These are phyloP conservation scores for Silurus asotus DNA, from an alignment of 2,113 vertebrate species.

Conservation along the genomic window DNA sequence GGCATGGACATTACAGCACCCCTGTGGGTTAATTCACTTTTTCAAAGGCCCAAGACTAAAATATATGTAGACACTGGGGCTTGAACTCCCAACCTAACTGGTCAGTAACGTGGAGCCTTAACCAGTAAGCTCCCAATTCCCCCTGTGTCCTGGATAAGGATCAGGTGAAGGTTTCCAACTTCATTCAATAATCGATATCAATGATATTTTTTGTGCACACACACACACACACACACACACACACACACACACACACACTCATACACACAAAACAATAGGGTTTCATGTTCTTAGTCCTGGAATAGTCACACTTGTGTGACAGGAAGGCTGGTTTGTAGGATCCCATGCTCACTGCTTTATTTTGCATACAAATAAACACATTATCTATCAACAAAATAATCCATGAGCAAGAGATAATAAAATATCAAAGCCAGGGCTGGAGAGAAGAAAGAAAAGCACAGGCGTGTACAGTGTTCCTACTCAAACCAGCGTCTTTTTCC, in stretches of 20 bases:
- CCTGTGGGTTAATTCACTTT: too few species aligned
- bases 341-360: neutral
- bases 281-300: neutral
- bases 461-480: neutral
- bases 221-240: slow-evolving; percentile 12
- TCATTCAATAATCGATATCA: slow-evolving; percentile 11
- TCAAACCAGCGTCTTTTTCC: neutral
- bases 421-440: neutral
- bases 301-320: neutral
- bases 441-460: neutral
- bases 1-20: too few species aligned
- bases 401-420: neutral
- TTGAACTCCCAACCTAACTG: too few species aligned
- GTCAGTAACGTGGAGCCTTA: too few species aligned
- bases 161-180: neutral
- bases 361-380: neutral
- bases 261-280: neutral
- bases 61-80: too few species aligned
- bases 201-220: neutral
- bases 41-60: too few species aligned
- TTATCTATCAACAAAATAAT: neutral
- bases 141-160: too few species aligned
- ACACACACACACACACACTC: slow-evolving; percentile 1
- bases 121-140: too few species aligned
- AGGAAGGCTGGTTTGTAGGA: neutral